phyloP scores from a whole-genome alignment of 2,113 vertebrate species.

The Dromaius novaehollandiae region DNA sequence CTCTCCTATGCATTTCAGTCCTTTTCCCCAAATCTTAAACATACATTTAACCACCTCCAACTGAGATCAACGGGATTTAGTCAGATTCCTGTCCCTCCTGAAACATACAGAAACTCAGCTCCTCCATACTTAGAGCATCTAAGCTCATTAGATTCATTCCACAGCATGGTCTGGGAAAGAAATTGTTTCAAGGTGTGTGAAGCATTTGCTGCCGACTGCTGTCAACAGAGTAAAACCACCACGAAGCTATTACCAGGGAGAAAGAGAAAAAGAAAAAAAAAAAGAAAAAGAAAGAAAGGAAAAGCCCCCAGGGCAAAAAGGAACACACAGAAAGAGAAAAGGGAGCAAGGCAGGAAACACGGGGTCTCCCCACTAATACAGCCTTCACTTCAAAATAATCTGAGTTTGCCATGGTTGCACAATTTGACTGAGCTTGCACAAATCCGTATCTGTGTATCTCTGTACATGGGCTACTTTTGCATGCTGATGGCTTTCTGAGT shows the following conservation, averaged over 20 bases:
- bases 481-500: fast-evolving
- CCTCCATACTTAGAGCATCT: neutral
- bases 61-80: neutral
- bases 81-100: neutral
- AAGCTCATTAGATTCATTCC: slow-evolving; percentile 29
- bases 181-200: slow-evolving; percentile 70
- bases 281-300: neutral
- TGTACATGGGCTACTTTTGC: fast-evolving
- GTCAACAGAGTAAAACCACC: slow-evolving; percentile 76
- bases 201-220: slow-evolving; percentile 57
- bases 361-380: neutral
- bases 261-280: neutral
- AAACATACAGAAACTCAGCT: neutral
- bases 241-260: slow-evolving; percentile 10
- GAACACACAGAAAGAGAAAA: slow-evolving; percentile 38
- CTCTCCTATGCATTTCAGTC: neutral
- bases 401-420: neutral
- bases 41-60: neutral
- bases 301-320: neutral
- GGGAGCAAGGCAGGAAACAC: fast-evolving
- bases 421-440: neutral
- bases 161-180: slow-evolving; percentile 64
- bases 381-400: neutral
- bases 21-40: neutral
- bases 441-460: neutral